These are phyloP conservation scores for Rynchops niger DNA, from an alignment of 2,113 vertebrate species.

Conservation along the genomic window DNA sequence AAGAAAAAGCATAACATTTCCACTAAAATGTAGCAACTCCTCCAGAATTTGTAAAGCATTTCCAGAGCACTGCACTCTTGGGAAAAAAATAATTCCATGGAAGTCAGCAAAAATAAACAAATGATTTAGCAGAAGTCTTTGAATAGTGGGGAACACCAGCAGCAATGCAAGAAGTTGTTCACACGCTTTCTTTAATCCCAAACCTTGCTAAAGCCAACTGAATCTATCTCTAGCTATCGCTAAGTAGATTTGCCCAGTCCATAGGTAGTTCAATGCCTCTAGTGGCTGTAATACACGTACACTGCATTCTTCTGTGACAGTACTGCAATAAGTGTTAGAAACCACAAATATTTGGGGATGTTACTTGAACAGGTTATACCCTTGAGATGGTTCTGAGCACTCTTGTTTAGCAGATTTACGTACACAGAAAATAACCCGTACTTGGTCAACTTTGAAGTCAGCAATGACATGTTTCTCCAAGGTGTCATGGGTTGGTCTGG, in stretches of 20 bases:
- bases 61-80: not conserved
- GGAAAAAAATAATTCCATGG: not conserved
- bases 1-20: not conserved
- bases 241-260: not conserved
- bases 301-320: not conserved
- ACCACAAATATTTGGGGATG: slow-evolving; percentile 16
- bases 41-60: not conserved
- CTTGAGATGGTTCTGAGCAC: slow-evolving; percentile 27
- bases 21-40: not conserved
- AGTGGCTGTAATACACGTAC: not conserved
- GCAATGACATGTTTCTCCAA: slow-evolving; percentile 20
- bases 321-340: not conserved
- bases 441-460: slow-evolving; percentile 26
- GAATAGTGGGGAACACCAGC: not conserved
- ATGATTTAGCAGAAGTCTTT: not conserved
- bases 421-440: slow-evolving; percentile 47
- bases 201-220: not conserved
- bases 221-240: not conserved
- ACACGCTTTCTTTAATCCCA: not conserved
- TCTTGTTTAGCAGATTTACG: slow-evolving; percentile 3
- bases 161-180: not conserved
- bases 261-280: not conserved
- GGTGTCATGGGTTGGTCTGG: not conserved
- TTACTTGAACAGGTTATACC: slow-evolving; percentile 36
- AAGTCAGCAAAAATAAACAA: not conserved